Conservation (phyloP, 2,888 invertebrate species). For the Trachelus iudaicus region DNA sequence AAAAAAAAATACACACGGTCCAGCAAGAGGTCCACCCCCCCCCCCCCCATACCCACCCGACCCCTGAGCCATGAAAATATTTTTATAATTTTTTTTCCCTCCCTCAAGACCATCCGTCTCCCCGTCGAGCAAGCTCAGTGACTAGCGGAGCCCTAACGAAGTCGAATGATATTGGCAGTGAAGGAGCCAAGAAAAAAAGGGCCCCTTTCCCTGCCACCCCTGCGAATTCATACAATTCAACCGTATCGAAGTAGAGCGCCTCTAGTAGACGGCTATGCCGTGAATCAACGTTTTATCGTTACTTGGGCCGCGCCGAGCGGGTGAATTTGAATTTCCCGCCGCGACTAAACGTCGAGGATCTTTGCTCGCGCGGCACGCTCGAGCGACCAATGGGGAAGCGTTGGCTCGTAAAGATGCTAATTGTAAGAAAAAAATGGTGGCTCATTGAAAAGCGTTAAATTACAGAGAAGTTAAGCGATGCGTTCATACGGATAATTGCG, state of each 20-base stretch:
- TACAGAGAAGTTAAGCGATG: conserved; percentile 45
- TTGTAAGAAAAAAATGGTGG: conserved; percentile 48
- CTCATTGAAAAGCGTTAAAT: conserved; percentile 59
- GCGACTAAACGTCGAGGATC: background rate
- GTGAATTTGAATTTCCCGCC: background rate
- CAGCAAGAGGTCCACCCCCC: conserved; percentile 13
- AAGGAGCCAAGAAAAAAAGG: no score
- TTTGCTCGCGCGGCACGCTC: conserved; percentile 25
- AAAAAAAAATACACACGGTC: background rate
- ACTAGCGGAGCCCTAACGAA: background rate
- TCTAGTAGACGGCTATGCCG: accelerated
- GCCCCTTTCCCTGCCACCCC: no score
- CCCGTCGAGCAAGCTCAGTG: background rate
- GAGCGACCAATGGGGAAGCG: conserved; percentile 23
- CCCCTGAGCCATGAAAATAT: background rate
- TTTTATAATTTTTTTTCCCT: conserved; percentile 1
- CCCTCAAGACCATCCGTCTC: background rate
- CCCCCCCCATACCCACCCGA: no score
- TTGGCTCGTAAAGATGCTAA: conserved; percentile 36
- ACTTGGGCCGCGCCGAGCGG: background rate
- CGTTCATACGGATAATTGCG: conserved; percentile 56
- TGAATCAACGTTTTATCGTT: no score
- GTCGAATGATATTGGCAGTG: no score
- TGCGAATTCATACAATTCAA: background rate
- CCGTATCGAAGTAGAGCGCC: background rate